Base-by-base conservation (phyloP, 2,888 invertebrate genomes). In the Amphipoea lucens region DNA sequence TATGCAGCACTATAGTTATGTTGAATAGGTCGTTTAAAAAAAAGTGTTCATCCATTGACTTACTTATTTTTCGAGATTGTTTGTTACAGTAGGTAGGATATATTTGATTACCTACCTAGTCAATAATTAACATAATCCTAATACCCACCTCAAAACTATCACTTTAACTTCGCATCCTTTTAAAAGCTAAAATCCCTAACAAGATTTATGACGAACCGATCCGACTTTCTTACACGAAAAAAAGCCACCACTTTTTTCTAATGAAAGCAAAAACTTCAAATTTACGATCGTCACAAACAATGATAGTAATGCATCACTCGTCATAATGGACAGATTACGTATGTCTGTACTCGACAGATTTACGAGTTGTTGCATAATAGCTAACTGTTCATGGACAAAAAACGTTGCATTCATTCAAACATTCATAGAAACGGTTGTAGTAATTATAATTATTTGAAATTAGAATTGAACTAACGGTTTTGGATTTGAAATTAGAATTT, bases 281-380 rank as follows among this genome's bases (percentile, higher is more conserved):
- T 95, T 95, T 95, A 96, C 92, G 94, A 91, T 87, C 90, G 84
- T 90, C 89, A 91, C 92, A 92, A 93, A 95, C 95, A 96, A 96
- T 95, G 93, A 91, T 89, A 91, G 95, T 93, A 94, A 96, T 96
- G 93, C 95, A 96, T 96, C 96, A 96, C 94, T 94, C 95, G 94
- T 96, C 96, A 96, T 96, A 96, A 96, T 95, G 94, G 94, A 92
- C 93, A 95, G 96, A 96, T 96, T 96, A 96, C 92, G 92, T 91
- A 92, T 93, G 94, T 94, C 94, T 79, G 80, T 86, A 83, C 87
- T 87, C 79, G 95, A 94, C 95, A 95, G 95, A 96, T 96, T 96
- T 96, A 96, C 91, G 95, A 93, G 87, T 89, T 82, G 67, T 93
- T 94, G 94, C 95, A 95, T 95, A 95, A 95, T 95, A 92, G 85